Conservation (phyloP, 2,797 vertebrate genomes). For the Pempheris klunzingeri region DNA sequence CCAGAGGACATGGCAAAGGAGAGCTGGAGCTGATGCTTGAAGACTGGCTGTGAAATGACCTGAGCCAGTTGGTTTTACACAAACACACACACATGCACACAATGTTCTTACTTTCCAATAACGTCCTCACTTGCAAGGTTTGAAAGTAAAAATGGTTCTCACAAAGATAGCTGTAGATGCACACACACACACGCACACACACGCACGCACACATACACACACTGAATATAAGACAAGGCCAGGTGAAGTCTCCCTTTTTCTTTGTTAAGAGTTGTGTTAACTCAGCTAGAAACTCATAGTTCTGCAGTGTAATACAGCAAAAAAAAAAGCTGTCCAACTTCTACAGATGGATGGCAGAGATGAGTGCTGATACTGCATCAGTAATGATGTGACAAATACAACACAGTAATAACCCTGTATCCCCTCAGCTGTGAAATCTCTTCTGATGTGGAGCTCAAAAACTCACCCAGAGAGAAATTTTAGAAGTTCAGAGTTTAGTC, state of each 20-base stretch:
- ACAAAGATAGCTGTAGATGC: no score
- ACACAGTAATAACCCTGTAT: no score
- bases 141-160: no score
- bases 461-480: neutral
- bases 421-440: neutral
- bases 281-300: conserved; percentile 38
- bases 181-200: neutral
- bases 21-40: conserved; percentile 16
- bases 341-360: conserved; percentile 3
- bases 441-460: conserved; percentile 26
- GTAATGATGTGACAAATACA: conserved; percentile 17
- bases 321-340: conserved; percentile 15
- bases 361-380: conserved; percentile 17
- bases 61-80: conserved; percentile 9
- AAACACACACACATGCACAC: neutral
- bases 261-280: conserved; percentile 3
- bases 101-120: no score
- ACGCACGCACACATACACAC: conserved; percentile 4
- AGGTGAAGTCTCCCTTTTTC: neutral
- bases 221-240: conserved; percentile 10
- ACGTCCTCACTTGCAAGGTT: no score
- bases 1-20: conserved; percentile 5
- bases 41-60: conserved; percentile 49
- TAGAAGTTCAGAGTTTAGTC: conserved; percentile 13
- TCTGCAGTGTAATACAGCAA: conserved; percentile 27